Evolutionary conservation across 1,140 invertebrate genomes (phyloP).

Genomic region (Eupeodes corollae): DNA sequence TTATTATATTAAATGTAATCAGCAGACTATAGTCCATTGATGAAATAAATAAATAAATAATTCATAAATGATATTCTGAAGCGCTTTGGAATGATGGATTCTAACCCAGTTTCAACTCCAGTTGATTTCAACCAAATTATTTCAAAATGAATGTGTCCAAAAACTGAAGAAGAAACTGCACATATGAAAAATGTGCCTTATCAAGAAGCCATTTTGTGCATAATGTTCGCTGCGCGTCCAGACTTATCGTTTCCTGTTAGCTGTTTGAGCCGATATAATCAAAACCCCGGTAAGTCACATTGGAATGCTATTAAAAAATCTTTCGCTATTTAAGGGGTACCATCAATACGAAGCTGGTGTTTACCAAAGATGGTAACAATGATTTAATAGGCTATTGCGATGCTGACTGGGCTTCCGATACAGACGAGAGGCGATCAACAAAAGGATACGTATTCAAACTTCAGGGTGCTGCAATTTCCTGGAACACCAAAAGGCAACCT

Average conservation of each 20-base stretch:
- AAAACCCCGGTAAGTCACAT: neutral
- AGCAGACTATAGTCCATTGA: too few relatives aligned
- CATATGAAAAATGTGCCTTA: slow-evolving; percentile 21
- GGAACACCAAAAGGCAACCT: slow-evolving; percentile 2
- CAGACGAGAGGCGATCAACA: neutral
- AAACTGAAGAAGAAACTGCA: slow-evolving; percentile 1
- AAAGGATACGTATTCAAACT: slow-evolving; percentile 3
- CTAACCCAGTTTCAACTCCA: slow-evolving; percentile 19
- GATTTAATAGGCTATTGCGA: neutral
- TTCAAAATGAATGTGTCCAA: slow-evolving; percentile 33
- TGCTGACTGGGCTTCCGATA: slow-evolving; percentile 2
- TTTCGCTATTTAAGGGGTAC: slow-evolving; percentile 6
- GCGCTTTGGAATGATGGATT: slow-evolving; percentile 21
- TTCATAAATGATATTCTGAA: too few relatives aligned
- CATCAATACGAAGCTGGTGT: neutral
- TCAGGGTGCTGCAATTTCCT: neutral
- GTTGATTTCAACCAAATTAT: slow-evolving; percentile 12
- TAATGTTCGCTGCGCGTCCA: slow-evolving; percentile 17
- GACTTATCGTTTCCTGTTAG: slow-evolving; percentile 2
- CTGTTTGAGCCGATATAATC: neutral
- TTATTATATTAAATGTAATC: too few relatives aligned
- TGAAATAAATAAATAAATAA: too few relatives aligned
- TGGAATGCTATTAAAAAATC: slow-evolving; percentile 2
- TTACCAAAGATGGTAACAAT: neutral
- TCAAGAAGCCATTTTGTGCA: slow-evolving; percentile 24